Percentiles rank a stretch among this genome's conserved stretches.
phyloP scores from a whole-genome alignment of 1,140 invertebrate genomes.

The Lucilia sericata region DNA sequence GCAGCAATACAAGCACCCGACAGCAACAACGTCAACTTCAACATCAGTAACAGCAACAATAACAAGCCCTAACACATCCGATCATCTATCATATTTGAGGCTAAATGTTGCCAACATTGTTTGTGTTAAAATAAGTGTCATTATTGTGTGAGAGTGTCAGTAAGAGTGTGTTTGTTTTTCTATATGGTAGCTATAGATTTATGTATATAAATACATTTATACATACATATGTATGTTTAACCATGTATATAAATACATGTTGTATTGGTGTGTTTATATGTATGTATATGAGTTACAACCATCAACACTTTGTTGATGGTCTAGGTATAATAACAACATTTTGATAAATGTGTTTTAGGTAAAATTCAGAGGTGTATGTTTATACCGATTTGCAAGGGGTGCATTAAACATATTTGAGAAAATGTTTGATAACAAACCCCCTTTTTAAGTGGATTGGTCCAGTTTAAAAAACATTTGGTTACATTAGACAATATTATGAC shows the following conservation, averaged over 20 bases:
- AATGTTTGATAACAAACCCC: too few species aligned
- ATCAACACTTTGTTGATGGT: slow-evolving; percentile 27
- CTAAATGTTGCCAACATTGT: slow-evolving; percentile 24
- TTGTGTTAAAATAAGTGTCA: slow-evolving; percentile 28
- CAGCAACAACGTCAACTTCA: too few species aligned
- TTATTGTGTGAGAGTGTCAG: not conserved
- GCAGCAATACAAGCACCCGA: not conserved
- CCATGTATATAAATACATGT: not conserved
- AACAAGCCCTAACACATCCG: slow-evolving; percentile 15
- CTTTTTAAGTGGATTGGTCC: too few species aligned
- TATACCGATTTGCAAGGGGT: too few species aligned
- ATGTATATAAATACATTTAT: too few species aligned
- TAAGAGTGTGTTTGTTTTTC: not conserved
- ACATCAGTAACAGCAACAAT: not conserved
- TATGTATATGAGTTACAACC: not conserved
- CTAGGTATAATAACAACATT: slow-evolving; percentile 28
- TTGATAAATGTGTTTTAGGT: not conserved
- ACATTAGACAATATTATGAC: too few species aligned
- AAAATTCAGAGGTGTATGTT: not conserved
- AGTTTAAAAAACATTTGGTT: too few species aligned
- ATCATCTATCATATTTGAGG: slow-evolving; percentile 25
- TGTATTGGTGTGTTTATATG: not conserved
- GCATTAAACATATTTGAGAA: too few species aligned
- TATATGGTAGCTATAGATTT: not conserved
- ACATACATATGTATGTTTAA: not conserved